Conservation (phyloP, 2,113 vertebrate genomes). For the Engystomops pustulosus region DNA sequence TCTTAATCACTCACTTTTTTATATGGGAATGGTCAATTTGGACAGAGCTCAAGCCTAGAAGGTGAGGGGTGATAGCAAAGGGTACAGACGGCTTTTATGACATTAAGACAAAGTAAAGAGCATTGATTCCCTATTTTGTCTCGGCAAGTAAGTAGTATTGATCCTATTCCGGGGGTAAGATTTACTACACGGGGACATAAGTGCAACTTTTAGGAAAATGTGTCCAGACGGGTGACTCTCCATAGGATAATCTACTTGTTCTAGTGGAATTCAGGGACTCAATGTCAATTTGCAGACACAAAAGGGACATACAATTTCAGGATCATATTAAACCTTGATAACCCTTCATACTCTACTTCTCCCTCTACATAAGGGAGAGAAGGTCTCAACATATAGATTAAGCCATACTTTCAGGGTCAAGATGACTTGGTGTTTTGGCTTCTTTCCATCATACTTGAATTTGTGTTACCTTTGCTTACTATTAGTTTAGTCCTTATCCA, state of each 20-base stretch:
- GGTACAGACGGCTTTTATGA: conserved; percentile 38
- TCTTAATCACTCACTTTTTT: conserved; percentile 48
- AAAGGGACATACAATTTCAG: neutral
- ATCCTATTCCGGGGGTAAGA: conserved; percentile 25
- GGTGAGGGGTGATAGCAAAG: conserved; percentile 47
- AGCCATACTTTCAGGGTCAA: too few relatives aligned
- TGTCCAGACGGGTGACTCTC: neutral
- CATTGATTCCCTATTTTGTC: conserved; percentile 20
- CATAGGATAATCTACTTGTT: neutral
- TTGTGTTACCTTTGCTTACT: too few relatives aligned
- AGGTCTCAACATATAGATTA: too few relatives aligned
- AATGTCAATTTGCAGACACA: neutral
- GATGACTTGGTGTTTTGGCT: too few relatives aligned
- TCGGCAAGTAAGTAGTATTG: conserved; percentile 45
- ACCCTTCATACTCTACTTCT: too few relatives aligned
- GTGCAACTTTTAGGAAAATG: neutral
- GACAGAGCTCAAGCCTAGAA: conserved; percentile 46
- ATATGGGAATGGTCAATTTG: conserved; percentile 52
- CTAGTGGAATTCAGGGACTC: neutral
- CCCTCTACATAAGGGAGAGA: too few relatives aligned
- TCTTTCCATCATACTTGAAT: too few relatives aligned
- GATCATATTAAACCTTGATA: too few relatives aligned
- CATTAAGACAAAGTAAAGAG: neutral
- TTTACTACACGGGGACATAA: conserved; percentile 28
- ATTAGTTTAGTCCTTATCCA: too few relatives aligned